phyloP scores from a whole-genome alignment of 1,140 invertebrate species.

The Philaenus spumarius region DNA sequence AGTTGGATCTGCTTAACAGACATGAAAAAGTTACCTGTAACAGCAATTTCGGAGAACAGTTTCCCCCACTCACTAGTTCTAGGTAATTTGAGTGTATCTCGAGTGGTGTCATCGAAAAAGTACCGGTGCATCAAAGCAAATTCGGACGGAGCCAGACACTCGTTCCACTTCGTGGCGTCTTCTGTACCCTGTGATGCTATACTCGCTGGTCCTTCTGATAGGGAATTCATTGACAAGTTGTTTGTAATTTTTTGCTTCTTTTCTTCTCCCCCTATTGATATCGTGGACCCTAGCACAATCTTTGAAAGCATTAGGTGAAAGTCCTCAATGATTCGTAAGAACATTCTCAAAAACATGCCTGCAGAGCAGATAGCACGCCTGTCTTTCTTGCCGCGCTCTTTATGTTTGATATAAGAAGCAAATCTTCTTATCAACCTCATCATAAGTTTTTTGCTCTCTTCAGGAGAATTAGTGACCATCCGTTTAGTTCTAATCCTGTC shows the following conservation, averaged over 20 bases:
- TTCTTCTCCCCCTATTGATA: no score
- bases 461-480: no score
- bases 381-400: neutral
- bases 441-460: no score
- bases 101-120: neutral
- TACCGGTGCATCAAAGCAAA: conserved; percentile 1
- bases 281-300: neutral
- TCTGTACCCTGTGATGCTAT: no score
- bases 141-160: conserved; percentile 16
- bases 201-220: no score
- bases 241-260: neutral
- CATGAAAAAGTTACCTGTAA: neutral
- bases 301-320: neutral
- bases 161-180: no score
- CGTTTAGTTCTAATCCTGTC: no score
- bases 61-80: neutral
- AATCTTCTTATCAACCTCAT: neutral
- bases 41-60: neutral
- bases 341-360: neutral
- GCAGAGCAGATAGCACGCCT: neutral
- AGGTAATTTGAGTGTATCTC: neutral
- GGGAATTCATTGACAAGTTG: conserved; percentile 23
- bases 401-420: conserved; percentile 1
- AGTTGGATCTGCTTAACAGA: neutral
- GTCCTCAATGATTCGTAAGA: neutral